These are phyloP conservation scores for Pseudomyrmex concolor DNA, from an alignment of 1,140 invertebrate genomes.

Conservation along the genomic window DNA sequence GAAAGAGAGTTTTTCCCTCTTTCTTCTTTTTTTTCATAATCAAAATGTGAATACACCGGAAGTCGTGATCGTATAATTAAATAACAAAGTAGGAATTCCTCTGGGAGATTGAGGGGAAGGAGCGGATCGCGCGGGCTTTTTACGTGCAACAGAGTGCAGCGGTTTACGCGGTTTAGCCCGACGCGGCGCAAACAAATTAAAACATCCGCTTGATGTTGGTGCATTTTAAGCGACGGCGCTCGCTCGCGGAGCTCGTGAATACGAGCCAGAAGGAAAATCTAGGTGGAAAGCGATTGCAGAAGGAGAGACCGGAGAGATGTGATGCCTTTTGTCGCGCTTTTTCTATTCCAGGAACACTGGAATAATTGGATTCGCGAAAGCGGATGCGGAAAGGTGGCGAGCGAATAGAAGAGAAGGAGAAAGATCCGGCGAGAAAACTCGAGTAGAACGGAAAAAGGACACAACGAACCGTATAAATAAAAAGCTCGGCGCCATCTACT, in stretches of 20 bases:
- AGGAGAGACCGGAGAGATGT: slow-evolving; percentile 32
- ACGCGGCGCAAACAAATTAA: slow-evolving; percentile 61
- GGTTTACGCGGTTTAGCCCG: slow-evolving; percentile 54
- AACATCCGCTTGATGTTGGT: slow-evolving; percentile 47
- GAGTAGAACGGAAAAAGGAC: slow-evolving; percentile 14
- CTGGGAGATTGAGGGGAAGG: slow-evolving; percentile 16
- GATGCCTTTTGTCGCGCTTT: slow-evolving; percentile 54
- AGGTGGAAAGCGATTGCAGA: background rate
- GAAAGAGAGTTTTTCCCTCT: too few species aligned
- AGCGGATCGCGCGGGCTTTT: slow-evolving; percentile 43
- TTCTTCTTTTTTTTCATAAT: slow-evolving; percentile 29
- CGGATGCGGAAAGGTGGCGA: slow-evolving; percentile 1
- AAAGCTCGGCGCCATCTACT: slow-evolving; percentile 49
- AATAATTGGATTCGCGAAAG: slow-evolving; percentile 67
- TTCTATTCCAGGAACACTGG: slow-evolving; percentile 38
- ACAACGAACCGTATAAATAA: slow-evolving; percentile 67
- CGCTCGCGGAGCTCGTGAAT: slow-evolving; percentile 57
- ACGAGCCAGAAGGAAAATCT: slow-evolving; percentile 32
- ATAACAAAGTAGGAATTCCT: slow-evolving; percentile 58
- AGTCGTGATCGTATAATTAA: slow-evolving; percentile 59
- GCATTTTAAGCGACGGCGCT: slow-evolving; percentile 42
- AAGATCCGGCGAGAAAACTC: slow-evolving; percentile 41
- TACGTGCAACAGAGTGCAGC: slow-evolving; percentile 51
- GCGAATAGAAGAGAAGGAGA: slow-evolving; percentile 8
- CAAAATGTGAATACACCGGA: slow-evolving; percentile 59